These are phyloP conservation scores for Lithobates sylvaticus DNA, from an alignment of 2,797 vertebrate genomes.

Conservation along the genomic window DNA sequence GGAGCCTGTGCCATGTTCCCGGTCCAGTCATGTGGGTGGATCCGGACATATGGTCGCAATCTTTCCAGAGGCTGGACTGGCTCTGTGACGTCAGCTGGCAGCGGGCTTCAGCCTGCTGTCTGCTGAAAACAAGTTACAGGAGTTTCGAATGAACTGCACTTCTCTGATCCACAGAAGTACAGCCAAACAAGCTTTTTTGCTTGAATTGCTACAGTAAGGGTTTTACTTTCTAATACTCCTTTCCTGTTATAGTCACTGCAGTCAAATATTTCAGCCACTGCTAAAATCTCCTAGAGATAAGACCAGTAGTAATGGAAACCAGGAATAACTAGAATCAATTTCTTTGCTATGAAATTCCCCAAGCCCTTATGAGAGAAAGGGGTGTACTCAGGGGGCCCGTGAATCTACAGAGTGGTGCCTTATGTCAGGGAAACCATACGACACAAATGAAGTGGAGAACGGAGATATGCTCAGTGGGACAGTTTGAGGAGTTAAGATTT, in stretches of 20 bases:
- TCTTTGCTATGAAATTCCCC: neutral
- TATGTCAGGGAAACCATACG: conserved; percentile 29
- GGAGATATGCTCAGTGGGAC: conserved; percentile 7
- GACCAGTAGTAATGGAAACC: conserved; percentile 13
- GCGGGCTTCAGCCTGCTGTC: too few relatives aligned
- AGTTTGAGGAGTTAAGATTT: conserved; percentile 47
- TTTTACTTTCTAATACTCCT: neutral
- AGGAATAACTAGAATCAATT: conserved; percentile 8
- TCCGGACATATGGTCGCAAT: too few relatives aligned
- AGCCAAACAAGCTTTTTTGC: too few relatives aligned
- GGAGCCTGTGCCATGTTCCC: too few relatives aligned
- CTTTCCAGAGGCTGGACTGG: too few relatives aligned
- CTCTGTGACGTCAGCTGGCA: too few relatives aligned
- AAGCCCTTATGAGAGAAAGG: neutral
- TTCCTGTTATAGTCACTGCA: neutral
- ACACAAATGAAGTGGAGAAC: conserved; percentile 25
- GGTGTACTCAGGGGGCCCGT: conserved; percentile 24
- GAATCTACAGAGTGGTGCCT: conserved; percentile 41
- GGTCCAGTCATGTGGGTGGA: too few relatives aligned
- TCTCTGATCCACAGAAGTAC: too few relatives aligned
- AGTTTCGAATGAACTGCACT: too few relatives aligned
- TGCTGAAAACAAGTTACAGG: too few relatives aligned
- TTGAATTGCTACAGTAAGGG: too few relatives aligned
- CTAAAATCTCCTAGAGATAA: conserved; percentile 1
- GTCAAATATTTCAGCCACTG: conserved; percentile 1